phyloP scores from a whole-genome alignment of 2,888 invertebrate species.

The Pristionchus japonicus region DNA sequence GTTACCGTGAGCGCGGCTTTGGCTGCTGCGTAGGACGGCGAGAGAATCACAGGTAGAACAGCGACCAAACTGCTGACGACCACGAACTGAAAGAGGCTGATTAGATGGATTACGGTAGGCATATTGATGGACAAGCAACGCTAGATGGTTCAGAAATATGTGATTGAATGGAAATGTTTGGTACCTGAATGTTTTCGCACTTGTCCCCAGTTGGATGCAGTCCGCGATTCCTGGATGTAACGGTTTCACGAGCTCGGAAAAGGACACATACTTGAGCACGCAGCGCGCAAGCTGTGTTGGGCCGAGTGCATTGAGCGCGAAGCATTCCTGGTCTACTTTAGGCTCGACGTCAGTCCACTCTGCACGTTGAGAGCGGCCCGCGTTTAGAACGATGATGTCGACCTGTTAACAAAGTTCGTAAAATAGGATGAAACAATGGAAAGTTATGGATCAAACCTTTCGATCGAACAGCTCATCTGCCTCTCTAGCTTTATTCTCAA shows the following conservation, averaged over 20 bases:
- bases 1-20: slow-evolving; percentile 84
- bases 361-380: slow-evolving; percentile 41
- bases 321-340: slow-evolving; percentile 83
- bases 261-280: neutral
- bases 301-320: slow-evolving; percentile 86
- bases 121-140: too few species aligned
- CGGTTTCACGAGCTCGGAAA: too few species aligned
- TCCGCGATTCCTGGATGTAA: slow-evolving; percentile 11
- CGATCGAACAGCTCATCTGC: slow-evolving; percentile 21
- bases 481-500: neutral
- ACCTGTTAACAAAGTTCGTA: neutral
- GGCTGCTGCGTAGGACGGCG: slow-evolving; percentile 80
- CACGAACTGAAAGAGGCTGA: slow-evolving; percentile 84
- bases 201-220: slow-evolving; percentile 40
- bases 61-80: slow-evolving; percentile 86
- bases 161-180: too few species aligned
- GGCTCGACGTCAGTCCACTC: slow-evolving; percentile 79
- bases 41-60: slow-evolving; percentile 78
- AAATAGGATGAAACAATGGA: neutral
- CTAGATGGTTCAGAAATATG: too few species aligned
- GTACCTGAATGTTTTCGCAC: slow-evolving; percentile 8
- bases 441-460: neutral
- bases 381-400: slow-evolving; percentile 43
- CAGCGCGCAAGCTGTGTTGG: slow-evolving; percentile 82
- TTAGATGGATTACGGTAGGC: neutral